Conservation (phyloP, 2,888 invertebrate genomes). For the Glaucopsyche alexis region DNA sequence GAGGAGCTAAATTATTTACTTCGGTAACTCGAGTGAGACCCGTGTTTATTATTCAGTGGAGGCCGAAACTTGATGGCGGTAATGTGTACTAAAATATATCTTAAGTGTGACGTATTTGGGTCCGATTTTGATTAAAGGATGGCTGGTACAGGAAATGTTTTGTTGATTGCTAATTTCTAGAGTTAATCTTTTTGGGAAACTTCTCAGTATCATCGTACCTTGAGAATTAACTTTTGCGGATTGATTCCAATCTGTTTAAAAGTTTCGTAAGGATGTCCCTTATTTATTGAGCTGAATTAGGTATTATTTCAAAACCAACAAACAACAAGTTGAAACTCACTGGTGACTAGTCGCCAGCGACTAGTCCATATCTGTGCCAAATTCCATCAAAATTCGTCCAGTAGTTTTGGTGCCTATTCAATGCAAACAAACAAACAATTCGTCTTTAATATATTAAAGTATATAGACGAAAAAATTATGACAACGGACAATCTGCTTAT, state of each 20-base stretch:
- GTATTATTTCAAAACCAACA: too few relatives aligned
- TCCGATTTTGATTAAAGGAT: neutral
- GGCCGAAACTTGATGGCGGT: slow-evolving; percentile 8
- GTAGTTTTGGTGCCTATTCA: too few relatives aligned
- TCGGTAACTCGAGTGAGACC: slow-evolving; percentile 12
- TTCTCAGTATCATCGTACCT: neutral
- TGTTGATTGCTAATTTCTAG: slow-evolving; percentile 14
- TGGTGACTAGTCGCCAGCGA: too few relatives aligned
- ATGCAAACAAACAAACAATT: too few relatives aligned
- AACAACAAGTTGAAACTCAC: too few relatives aligned
- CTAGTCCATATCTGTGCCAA: too few relatives aligned
- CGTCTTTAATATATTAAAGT: too few relatives aligned
- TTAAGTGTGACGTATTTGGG: slow-evolving; percentile 7
- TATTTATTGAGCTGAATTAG: neutral
- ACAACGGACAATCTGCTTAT: too few relatives aligned
- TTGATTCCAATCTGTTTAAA: neutral
- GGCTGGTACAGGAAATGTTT: neutral
- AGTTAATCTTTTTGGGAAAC: slow-evolving; percentile 7
- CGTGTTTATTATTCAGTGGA: neutral
- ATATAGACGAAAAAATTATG: too few relatives aligned
- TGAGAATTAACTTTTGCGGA: neutral
- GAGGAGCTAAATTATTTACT: neutral
- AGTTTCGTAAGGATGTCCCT: neutral
- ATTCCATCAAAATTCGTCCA: too few relatives aligned
- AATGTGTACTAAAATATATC: slow-evolving; percentile 12